Percentiles rank a stretch among this genome's conserved stretches.
Conservation (phyloP, 2,888 invertebrate genomes). For the Mythimna vitellina region DNA sequence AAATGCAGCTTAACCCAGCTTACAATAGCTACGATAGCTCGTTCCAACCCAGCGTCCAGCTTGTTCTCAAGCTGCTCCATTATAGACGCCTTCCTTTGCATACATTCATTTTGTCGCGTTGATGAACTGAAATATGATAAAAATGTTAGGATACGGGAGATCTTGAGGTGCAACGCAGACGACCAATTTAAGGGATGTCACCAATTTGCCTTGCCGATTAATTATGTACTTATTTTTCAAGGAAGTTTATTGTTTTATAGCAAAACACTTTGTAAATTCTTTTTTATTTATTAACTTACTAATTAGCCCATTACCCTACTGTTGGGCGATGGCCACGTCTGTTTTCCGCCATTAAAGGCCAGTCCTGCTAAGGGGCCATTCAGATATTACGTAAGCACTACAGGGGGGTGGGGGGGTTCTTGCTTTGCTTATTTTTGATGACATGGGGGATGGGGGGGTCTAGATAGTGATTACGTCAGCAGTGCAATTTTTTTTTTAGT, state of each 20-base stretch:
- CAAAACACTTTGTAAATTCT: not conserved
- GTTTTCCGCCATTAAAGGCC: no score
- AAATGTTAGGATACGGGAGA: slow-evolving; percentile 3
- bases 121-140: slow-evolving; percentile 92
- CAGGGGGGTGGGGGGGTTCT: no score
- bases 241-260: not conserved
- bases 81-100: slow-evolving; percentile 95
- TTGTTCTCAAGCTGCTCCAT: slow-evolving; percentile 97
- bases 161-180: slow-evolving; percentile 18
- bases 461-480: no score
- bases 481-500: no score
- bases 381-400: no score
- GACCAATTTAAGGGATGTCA: not conserved
- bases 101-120: slow-evolving; percentile 96
- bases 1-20: slow-evolving; percentile 98
- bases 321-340: no score
- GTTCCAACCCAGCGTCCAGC: slow-evolving; percentile 96
- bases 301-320: no score
- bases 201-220: slow-evolving; percentile 22
- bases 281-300: not conserved
- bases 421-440: no score
- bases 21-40: slow-evolving; percentile 96
- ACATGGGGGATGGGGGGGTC: no score
- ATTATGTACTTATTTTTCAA: not conserved
- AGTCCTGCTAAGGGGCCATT: no score